Evolutionary conservation across 2,113 vertebrate genomes (phyloP).

Genomic region (Hyperopisus bebe): DNA sequence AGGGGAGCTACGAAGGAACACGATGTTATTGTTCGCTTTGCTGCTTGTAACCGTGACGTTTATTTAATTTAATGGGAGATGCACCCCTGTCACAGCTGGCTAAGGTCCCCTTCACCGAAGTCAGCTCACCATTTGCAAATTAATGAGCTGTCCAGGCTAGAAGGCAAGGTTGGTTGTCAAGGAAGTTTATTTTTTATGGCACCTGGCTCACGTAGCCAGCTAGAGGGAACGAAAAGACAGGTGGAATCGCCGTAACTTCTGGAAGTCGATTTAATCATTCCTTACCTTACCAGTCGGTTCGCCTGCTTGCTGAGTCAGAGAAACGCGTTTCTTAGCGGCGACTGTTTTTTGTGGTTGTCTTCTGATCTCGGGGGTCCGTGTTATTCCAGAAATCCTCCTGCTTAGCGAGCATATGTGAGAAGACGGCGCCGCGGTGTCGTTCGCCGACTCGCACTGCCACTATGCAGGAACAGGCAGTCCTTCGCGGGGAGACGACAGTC

Average conservation of each 20-base stretch:
- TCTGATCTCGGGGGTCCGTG: neutral
- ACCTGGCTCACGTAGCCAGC: neutral
- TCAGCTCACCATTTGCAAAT: neutral
- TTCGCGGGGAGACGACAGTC: neutral
- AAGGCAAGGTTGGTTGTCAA: neutral
- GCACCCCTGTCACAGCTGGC: neutral
- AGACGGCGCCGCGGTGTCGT: neutral
- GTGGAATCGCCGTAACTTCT: neutral
- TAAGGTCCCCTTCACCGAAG: neutral
- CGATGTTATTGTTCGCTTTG: neutral
- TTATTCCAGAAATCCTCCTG: constrained; percentile 10
- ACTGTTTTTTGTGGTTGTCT: neutral
- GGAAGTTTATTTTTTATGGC: constrained; percentile 17
- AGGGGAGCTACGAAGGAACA: neutral
- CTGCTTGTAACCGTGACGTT: neutral
- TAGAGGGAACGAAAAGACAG: neutral
- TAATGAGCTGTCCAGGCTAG: neutral
- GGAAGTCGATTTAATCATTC: neutral
- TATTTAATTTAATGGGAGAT: neutral
- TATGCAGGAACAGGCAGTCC: neutral
- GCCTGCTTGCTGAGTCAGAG: neutral
- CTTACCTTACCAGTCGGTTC: neutral
- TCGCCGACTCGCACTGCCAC: neutral
- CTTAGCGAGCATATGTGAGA: neutral
- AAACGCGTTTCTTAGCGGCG: neutral